Evolutionary conservation across 2,888 invertebrate genomes (phyloP), one percentile per base, ranked within the genome.

Genomic region (Eueremaeus valkanovi): DNA sequence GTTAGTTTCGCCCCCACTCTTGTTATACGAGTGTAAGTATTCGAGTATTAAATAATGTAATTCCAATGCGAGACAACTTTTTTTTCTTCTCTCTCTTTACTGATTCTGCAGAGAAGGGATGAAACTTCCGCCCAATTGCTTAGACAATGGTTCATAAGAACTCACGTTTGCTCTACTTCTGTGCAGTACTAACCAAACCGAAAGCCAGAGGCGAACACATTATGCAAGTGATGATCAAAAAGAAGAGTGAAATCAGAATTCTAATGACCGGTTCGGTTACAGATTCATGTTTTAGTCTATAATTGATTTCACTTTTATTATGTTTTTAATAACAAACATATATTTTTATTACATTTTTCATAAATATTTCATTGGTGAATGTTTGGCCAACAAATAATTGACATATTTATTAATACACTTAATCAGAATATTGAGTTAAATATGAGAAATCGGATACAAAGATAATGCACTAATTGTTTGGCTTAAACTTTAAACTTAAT

Each of bases 141-240:
- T 18, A 27, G 16, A 18, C 6, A 61, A 33, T 31, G 29, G 21
- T 33, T 11, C 2, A 18, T 21, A 24, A 24, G 63, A 21, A 18
- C 70, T 70, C 70, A 70, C 70, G 70, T 70, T 70, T 70, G 70
- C 70, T 70, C 70, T 21, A 70, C 45, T 70, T 70, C 66, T 66
- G 11, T 66, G 40, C 36, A 40, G 36, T 66, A 66, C 33, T n/a
- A 21, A 1, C 9, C 45, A 45, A 18, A 45, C 18, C 45, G 11
- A 6, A 16, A 45, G 45, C 45, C 45, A 45, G 8, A 45, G 45
- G 36, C 6, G 36, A 36, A 36, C 36, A 36, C 36, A 45, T 18
- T 16, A 45, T 45, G 36, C 16, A 45, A 11, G 45, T 45, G 45
- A 16, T 45, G 45, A 45, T 45, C 45, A 45, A 16, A 45, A 45